Percentiles rank a stretch among this genome's conserved stretches.
phyloP scores from a whole-genome alignment of 2,113 vertebrate genomes.

The Hemiprocne comata region DNA sequence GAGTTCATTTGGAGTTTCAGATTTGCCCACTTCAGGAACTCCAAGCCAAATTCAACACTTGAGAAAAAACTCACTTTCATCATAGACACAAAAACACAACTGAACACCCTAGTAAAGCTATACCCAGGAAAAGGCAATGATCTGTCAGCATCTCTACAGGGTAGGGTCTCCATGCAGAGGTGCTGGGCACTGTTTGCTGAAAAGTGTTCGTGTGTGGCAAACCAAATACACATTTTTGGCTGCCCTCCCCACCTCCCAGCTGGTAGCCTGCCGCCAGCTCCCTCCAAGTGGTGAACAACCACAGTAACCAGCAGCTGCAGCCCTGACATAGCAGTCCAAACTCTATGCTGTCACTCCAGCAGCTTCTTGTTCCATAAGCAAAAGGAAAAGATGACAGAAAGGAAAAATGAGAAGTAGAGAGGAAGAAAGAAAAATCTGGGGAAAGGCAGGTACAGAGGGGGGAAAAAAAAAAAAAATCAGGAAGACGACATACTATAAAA shows the following conservation, averaged over 20 bases:
- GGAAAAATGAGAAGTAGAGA: not conserved
- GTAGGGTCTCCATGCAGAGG: not conserved
- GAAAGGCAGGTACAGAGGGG: not conserved
- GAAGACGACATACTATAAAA: not conserved
- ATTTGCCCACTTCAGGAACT: not conserved
- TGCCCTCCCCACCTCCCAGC: not conserved
- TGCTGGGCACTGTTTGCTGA: not conserved
- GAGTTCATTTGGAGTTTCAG: not conserved
- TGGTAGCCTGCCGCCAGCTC: not conserved
- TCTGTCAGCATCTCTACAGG: not conserved
- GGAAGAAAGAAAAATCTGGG: not conserved
- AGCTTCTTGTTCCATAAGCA: not conserved
- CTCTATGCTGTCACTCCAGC: not conserved
- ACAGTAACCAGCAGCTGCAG: not conserved
- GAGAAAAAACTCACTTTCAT: not conserved
- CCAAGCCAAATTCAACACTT: not conserved
- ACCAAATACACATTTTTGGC: not conserved
- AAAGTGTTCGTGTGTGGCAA: not conserved
- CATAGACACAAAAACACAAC: not conserved
- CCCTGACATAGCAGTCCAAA: not conserved
- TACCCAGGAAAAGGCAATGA: not conserved
- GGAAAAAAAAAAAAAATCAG: too few species aligned
- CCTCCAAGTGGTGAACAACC: not conserved
- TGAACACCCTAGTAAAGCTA: not conserved
- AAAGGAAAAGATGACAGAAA: not conserved